Conservation (phyloP, 23 tunicate genomes). For the Styela plicata region DNA sequence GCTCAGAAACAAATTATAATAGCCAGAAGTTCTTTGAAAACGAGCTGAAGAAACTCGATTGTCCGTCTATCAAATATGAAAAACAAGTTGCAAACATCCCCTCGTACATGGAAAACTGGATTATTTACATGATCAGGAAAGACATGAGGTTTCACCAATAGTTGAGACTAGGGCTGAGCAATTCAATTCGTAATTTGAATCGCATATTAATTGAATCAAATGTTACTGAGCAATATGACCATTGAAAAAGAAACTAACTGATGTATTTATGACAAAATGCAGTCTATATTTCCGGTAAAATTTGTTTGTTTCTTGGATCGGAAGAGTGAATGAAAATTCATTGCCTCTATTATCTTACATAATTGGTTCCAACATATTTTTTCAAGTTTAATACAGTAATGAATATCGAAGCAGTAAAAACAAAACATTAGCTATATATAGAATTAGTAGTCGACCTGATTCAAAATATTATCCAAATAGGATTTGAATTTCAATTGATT, state of each 20-base stretch:
- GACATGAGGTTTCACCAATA: not conserved
- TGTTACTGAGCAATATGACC: not conserved
- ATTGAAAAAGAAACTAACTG: not conserved
- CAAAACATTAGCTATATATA: no score
- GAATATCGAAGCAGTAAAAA: no score
- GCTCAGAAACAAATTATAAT: not conserved
- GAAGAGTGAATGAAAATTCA: not conserved
- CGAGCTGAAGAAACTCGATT: not conserved
- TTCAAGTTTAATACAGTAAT: no score
- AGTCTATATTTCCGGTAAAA: not conserved
- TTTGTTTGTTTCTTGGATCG: not conserved
- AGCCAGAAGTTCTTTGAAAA: not conserved
- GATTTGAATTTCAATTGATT: no score
- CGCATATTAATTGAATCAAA: not conserved
- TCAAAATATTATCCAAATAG: no score
- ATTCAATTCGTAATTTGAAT: no score
- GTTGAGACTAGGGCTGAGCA: no score
- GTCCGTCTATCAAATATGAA: no score
- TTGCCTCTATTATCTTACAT: not conserved
- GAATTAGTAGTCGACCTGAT: no score
- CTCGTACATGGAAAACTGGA: not conserved
- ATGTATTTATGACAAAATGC: not conserved
- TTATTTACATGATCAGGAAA: not conserved
- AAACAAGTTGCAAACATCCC: not conserved
- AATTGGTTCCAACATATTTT: no score